Evolutionary conservation across 2,113 vertebrate species (phyloP).

Genomic region (Sinocyclocheilus rhinocerous): DNA sequence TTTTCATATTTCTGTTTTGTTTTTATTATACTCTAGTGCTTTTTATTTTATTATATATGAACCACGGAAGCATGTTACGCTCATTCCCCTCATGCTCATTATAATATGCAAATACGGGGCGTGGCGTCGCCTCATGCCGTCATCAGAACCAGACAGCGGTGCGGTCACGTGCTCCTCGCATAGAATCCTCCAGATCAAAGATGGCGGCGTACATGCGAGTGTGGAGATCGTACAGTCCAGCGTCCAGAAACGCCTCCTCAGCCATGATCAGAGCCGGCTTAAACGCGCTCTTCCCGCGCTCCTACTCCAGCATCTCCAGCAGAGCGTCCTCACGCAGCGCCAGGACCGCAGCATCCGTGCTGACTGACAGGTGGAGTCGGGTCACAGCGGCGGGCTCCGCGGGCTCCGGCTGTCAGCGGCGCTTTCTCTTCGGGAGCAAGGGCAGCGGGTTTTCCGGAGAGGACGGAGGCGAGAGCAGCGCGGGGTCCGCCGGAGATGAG

Average conservation of each 20-base stretch:
- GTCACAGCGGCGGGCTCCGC: too few species aligned
- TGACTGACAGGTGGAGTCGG: not conserved
- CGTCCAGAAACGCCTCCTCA: slow-evolving; percentile 46
- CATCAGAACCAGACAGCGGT: slow-evolving; percentile 65
- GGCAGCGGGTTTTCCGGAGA: slow-evolving; percentile 68
- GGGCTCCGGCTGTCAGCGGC: not conserved
- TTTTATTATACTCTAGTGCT: not conserved
- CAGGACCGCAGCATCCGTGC: slow-evolving; percentile 26
- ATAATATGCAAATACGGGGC: not conserved
- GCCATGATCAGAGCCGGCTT: not conserved
- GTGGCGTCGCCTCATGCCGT: slow-evolving; percentile 34
- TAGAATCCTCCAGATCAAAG: slow-evolving; percentile 70
- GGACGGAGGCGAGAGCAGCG: slow-evolving; percentile 56
- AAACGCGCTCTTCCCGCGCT: not conserved
- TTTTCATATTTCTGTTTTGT: too few species aligned
- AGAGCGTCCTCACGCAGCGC: slow-evolving; percentile 32
- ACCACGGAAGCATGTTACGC: too few species aligned
- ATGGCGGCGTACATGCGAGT: slow-evolving; percentile 73
- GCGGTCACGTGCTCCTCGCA: slow-evolving; percentile 29
- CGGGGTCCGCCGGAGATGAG: slow-evolving; percentile 50
- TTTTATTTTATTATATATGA: not conserved
- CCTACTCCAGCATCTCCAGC: slow-evolving; percentile 41
- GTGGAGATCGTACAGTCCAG: slow-evolving; percentile 20
- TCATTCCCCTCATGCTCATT: too few species aligned
- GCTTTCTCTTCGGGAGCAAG: slow-evolving; percentile 42